These are phyloP conservation scores for Melanotaenia maccullochi DNA, from an alignment of 2,797 vertebrate genomes.

Conservation along the genomic window DNA sequence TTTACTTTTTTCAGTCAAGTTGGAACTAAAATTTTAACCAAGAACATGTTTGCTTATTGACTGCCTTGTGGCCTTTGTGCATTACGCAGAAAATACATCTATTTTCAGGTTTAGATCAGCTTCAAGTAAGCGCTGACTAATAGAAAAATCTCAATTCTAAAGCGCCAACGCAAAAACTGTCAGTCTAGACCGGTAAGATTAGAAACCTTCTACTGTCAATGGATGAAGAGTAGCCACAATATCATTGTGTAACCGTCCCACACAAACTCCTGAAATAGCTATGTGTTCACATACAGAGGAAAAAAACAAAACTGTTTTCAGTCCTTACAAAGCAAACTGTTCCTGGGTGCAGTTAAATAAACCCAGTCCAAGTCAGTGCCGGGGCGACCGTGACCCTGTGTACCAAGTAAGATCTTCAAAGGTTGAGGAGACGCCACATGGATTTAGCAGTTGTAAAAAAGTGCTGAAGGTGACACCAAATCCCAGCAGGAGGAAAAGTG, in stretches of 20 bases:
- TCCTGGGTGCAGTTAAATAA: conserved; percentile 6
- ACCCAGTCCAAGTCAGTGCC: neutral
- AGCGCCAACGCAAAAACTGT: conserved; percentile 21
- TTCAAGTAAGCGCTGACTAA: conserved; percentile 7
- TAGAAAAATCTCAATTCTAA: conserved; percentile 12
- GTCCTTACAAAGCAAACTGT: neutral
- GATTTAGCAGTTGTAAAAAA: conserved; percentile 30
- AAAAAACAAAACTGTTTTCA: conserved; percentile 8
- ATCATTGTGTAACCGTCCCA: conserved; percentile 34
- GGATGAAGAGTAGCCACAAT: conserved; percentile 12
- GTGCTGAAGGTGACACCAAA: conserved; percentile 35
- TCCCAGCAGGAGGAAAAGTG: conserved; percentile 25
- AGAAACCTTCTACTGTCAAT: conserved; percentile 6
- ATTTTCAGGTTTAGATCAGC: conserved; percentile 6
- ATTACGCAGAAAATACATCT: neutral
- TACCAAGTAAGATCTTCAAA: conserved; percentile 8
- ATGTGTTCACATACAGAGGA: neutral
- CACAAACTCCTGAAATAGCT: conserved; percentile 21
- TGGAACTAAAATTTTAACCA: neutral
- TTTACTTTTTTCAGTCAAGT: neutral
- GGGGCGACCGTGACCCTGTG: neutral
- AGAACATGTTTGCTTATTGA: neutral
- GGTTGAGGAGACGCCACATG: conserved; percentile 19
- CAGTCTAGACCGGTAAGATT: conserved; percentile 33
- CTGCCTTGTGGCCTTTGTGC: too few relatives aligned